Evolutionary conservation across 2,797 vertebrate species (phyloP), one percentile per base, ranked within the genome.

Genomic region (Mastacembelus armatus): DNA sequence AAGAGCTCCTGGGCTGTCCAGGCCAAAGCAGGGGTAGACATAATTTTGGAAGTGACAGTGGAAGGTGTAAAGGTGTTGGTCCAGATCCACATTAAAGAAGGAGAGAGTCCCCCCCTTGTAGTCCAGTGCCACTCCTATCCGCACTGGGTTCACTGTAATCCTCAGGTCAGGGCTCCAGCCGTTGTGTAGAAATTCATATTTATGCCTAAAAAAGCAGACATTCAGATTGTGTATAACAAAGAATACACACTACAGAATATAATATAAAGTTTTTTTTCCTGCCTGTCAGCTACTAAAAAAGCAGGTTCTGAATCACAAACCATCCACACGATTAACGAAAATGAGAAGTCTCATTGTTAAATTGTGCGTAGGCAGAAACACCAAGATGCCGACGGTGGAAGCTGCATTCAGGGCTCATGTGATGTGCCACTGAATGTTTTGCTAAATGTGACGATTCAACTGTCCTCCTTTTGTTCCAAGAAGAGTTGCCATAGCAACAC

Each of bases 21-120:
- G 54, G 47, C 95, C 94, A 71, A 99, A 98, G 79, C 96, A 98
- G 19, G 98, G 97, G 0, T 96, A 94, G 7, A 97, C 94, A 0
- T 93, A 93, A 48, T 91, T 93, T 61, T 77, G 91, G 76, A 98
- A 94, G 58, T 54, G 85, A 7, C 91, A 90, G 2, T 78, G 85
- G 79, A 98, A 98, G 0, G 95, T 95, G 66, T 96, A 91, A 0
- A 99, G 93, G 63, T 96, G 96, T 83, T 99, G 98, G 36, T 87
- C 85, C 70, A 95, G 87, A 38, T 93, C 92, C 15, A 91, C 90
- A 0, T 99, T 99, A 83, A 95, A 99, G 88, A 98, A 98, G 0
- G 95, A 95, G 68, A 99, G 76, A 4, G 78, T 94, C 8, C 93
- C 91, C 4, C 76, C 85, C 22, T 94, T 86, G 0, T 97, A 98